These are phyloP conservation scores for Brachionichthys hirsutus DNA, from an alignment of 2,113 vertebrate genomes.

Conservation along the genomic window DNA sequence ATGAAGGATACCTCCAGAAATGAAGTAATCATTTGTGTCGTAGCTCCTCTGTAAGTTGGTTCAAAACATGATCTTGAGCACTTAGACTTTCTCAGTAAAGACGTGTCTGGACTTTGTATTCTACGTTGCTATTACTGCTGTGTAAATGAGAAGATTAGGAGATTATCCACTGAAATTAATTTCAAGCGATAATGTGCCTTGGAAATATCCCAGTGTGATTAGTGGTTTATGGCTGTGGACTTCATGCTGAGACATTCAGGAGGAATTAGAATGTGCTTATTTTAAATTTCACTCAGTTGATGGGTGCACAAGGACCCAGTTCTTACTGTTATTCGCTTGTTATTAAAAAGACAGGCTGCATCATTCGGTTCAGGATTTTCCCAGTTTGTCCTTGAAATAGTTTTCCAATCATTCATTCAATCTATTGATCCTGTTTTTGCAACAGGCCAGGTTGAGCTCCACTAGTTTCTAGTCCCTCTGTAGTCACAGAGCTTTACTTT, in stretches of 20 bases:
- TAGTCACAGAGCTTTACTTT: no score
- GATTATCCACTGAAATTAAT: constrained; percentile 25
- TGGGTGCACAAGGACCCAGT: not conserved
- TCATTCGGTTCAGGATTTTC: no score
- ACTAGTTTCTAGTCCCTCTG: no score
- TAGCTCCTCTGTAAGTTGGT: no score
- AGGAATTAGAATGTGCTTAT: not conserved
- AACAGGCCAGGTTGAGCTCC: no score
- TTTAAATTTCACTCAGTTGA: not conserved
- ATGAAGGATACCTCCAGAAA: no score
- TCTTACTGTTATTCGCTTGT: no score
- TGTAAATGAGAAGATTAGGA: constrained; percentile 29
- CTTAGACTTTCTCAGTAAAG: not conserved
- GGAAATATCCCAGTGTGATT: not conserved
- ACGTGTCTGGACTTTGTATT: constrained; percentile 12
- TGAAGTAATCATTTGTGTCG: not conserved
- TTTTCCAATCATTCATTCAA: not conserved
- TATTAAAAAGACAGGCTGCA: not conserved
- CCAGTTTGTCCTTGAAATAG: not conserved
- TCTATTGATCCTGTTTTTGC: not conserved
- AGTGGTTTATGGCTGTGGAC: rapidly evolving
- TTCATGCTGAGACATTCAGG: not conserved
- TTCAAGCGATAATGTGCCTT: not conserved
- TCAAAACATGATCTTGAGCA: no score
- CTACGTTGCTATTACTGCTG: not conserved